A percentile compares a stretch with the other conserved stretches of the same genome.
These are phyloP conservation scores for Belgica antarctica DNA, from an alignment of 2,888 invertebrate genomes.

Conservation along the genomic window DNA sequence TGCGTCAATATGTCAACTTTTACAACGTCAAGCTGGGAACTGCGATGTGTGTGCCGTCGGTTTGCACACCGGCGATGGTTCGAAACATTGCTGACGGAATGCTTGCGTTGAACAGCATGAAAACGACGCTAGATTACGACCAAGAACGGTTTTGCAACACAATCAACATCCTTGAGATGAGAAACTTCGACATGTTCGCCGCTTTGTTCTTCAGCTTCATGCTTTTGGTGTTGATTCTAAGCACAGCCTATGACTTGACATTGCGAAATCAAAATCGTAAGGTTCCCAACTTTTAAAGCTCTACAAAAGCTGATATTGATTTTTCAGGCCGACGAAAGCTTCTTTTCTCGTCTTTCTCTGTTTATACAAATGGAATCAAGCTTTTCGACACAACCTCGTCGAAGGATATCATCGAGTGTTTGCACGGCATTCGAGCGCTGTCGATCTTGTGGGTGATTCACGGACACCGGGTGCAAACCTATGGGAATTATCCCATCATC, in stretches of 20 bases:
- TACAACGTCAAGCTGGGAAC: neutral
- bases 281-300: too few relatives aligned
- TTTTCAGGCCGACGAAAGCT: slow-evolving; percentile 3
- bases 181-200: neutral
- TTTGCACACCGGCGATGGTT: neutral
- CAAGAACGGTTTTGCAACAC: neutral
- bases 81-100: neutral
- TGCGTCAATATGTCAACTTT: neutral
- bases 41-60: neutral
- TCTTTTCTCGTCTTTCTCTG: slow-evolving; percentile 4
- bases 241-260: slow-evolving; percentile 10
- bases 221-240: neutral
- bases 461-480: neutral
- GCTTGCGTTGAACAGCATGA: neutral
- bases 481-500: neutral
- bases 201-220: slow-evolving; percentile 9
- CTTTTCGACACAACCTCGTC: neutral
- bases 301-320: too few relatives aligned
- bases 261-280: neutral
- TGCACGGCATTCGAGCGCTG: slow-evolving; percentile 13
- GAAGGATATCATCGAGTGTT: neutral
- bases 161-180: neutral
- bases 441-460: neutral
- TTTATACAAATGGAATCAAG: neutral
- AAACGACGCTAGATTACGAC: neutral